phyloP scores from a whole-genome alignment of 1,140 invertebrate species.

The Heliconius melpomene region DNA sequence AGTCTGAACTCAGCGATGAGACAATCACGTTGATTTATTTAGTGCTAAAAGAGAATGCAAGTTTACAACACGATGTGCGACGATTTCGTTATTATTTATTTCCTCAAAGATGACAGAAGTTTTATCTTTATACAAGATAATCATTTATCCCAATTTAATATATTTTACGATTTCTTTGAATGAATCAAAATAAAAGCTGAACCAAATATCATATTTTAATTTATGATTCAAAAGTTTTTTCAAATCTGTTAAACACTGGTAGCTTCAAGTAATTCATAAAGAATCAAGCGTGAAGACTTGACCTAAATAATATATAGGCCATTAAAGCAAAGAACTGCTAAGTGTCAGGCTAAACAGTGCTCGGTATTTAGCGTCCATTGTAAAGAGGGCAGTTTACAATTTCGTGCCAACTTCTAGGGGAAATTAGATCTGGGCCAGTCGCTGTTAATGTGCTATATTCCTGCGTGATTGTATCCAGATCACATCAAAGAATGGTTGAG shows the following conservation, averaged over 20 bases:
- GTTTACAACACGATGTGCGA: slow-evolving; percentile 13
- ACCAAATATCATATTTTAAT: not conserved
- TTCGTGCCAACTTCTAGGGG: slow-evolving; percentile 75
- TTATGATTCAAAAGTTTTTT: not conserved
- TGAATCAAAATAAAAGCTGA: not conserved
- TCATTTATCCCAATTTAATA: not conserved
- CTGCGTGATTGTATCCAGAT: slow-evolving; percentile 73
- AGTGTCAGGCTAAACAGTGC: slow-evolving; percentile 38
- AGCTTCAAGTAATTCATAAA: not conserved
- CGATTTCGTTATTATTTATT: slow-evolving; percentile 22
- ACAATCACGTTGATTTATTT: slow-evolving; percentile 53
- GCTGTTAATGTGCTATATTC: slow-evolving; percentile 64
- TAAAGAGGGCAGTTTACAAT: slow-evolving; percentile 80
- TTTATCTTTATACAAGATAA: slow-evolving; percentile 1
- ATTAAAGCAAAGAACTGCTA: slow-evolving; percentile 25
- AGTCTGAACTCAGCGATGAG: slow-evolving; percentile 48
- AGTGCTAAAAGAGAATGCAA: slow-evolving; percentile 24
- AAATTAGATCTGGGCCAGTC: slow-evolving; percentile 73
- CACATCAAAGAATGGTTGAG: slow-evolving; percentile 67
- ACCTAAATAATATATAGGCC: not conserved
- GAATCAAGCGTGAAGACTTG: not conserved
- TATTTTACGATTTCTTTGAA: not conserved
- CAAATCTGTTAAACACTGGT: not conserved
- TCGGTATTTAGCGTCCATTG: slow-evolving; percentile 56
- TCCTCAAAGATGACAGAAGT: slow-evolving; percentile 16